A percentile compares a stretch with the other conserved stretches of the same genome.
Conservation (phyloP, 2,888 invertebrate species). For the Melanostoma mellinum region DNA sequence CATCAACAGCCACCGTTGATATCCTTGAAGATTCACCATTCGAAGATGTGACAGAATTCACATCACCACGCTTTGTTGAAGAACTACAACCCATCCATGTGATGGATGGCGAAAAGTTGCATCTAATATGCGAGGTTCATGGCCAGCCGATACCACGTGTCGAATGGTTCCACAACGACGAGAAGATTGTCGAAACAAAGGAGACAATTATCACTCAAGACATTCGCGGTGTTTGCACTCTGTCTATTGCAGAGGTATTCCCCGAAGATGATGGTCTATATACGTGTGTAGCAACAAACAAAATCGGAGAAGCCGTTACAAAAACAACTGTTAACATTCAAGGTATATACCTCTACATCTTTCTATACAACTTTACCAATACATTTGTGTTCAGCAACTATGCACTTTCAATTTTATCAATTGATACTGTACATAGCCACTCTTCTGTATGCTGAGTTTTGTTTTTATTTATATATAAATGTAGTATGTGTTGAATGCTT, state of each 20-base stretch:
- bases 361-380: slow-evolving; percentile 51
- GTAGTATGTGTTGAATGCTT: neutral
- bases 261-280: slow-evolving; percentile 95
- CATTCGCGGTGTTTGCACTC: slow-evolving; percentile 89
- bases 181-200: slow-evolving; percentile 88
- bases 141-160: slow-evolving; percentile 92
- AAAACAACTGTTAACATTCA: slow-evolving; percentile 90
- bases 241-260: slow-evolving; percentile 93
- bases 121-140: slow-evolving; percentile 87
- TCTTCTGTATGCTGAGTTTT: neutral
- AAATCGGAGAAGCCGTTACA: slow-evolving; percentile 91
- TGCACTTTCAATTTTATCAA: slow-evolving; percentile 24
- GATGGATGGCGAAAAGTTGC: slow-evolving; percentile 94
- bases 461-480: neutral
- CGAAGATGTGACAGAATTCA: slow-evolving; percentile 85
- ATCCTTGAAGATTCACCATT: slow-evolving; percentile 83
- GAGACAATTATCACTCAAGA: slow-evolving; percentile 90
- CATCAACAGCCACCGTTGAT: slow-evolving; percentile 90
- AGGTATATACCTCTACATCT: slow-evolving; percentile 83
- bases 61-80: slow-evolving; percentile 90
- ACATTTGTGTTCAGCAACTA: slow-evolving; percentile 41
- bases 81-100: slow-evolving; percentile 89
- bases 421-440: slow-evolving; percentile 39
- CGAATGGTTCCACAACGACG: slow-evolving; percentile 90
- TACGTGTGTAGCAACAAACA: slow-evolving; percentile 91